Conservation (phyloP, 2,888 invertebrate species). For the Noctua pronuba region DNA sequence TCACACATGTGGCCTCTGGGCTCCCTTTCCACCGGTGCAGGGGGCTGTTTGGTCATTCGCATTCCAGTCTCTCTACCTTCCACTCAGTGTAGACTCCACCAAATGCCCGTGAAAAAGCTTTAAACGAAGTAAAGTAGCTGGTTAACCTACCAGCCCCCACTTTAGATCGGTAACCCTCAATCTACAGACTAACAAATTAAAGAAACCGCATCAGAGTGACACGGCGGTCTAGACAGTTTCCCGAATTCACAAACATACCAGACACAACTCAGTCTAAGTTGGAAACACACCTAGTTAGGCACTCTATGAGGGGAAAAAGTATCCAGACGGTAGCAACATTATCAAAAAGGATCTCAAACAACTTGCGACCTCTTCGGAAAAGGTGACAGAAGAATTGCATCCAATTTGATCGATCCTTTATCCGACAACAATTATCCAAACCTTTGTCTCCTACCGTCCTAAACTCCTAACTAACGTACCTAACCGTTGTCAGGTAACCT, state of each 20-base stretch:
- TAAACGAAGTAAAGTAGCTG: not conserved
- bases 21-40: not conserved
- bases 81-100: not conserved
- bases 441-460: not conserved
- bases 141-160: not conserved
- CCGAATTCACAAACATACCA: slow-evolving; percentile 3
- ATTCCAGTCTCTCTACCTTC: not conserved
- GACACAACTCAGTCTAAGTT: not conserved
- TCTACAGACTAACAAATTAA: not conserved
- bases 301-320: not conserved
- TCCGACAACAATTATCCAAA: not conserved
- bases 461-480: too few species aligned
- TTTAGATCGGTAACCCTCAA: not conserved
- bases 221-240: slow-evolving; percentile 17
- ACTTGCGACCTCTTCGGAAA: not conserved
- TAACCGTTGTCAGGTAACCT: slow-evolving; percentile 9
- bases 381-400: not conserved
- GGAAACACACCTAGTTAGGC: not conserved
- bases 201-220: slow-evolving; percentile 24
- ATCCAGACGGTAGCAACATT: not conserved
- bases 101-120: not conserved
- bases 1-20: too few species aligned
- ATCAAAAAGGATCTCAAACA: not conserved
- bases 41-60: not conserved
- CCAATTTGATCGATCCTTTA: not conserved